These are phyloP conservation scores for Nephrotoma guestfalica DNA, from an alignment of 2,888 invertebrate species.

Conservation along the genomic window DNA sequence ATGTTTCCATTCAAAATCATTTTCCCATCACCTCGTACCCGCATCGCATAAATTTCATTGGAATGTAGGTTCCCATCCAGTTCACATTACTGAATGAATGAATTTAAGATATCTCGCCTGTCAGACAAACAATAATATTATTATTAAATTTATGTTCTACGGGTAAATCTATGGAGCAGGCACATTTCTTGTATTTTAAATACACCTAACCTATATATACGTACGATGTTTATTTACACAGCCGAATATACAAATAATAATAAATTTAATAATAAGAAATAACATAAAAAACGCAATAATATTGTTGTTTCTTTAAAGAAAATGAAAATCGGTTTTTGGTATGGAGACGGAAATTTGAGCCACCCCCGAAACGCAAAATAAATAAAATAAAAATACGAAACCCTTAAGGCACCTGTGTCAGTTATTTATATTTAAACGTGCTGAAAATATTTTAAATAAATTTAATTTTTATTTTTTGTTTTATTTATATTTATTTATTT, in stretches of 20 bases:
- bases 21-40: not conserved
- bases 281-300: not conserved
- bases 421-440: not conserved
- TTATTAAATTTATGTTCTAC: not conserved
- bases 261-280: not conserved
- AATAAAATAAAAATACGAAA: slow-evolving; percentile 1
- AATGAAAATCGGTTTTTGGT: not conserved
- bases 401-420: slow-evolving; percentile 4
- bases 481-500: not conserved
- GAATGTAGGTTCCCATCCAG: not conserved
- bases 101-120: not conserved
- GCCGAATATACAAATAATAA: not conserved
- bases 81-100: not conserved
- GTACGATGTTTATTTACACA: not conserved
- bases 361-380: not conserved
- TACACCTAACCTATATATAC: not conserved
- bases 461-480: not conserved
- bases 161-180: not conserved
- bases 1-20: not conserved
- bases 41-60: not conserved
- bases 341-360: not conserved
- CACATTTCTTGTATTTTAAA: not conserved
- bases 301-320: not conserved
- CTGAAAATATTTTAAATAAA: not conserved
- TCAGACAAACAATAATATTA: not conserved